Percentiles rank a stretch among this genome's conserved stretches.
phyloP scores from a whole-genome alignment of 2,888 invertebrate species.

The Pachydiplax longipennis region DNA sequence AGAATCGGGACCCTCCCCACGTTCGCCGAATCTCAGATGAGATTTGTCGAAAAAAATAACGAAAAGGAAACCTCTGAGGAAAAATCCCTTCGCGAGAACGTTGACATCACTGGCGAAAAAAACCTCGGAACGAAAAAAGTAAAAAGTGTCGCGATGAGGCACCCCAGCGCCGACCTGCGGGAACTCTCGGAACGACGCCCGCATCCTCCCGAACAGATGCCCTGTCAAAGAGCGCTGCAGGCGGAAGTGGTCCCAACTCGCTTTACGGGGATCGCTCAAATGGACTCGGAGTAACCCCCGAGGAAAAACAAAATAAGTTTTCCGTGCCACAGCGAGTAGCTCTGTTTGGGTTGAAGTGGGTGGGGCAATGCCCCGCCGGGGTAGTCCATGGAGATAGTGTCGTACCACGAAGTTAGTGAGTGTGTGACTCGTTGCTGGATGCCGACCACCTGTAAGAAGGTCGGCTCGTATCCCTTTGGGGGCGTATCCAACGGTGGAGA shows the following conservation, averaged over 20 bases:
- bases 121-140: background rate
- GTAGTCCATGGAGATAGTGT: slow-evolving; percentile 2
- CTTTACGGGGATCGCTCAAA: background rate
- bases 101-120: background rate
- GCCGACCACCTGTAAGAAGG: slow-evolving; percentile 44
- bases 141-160: background rate
- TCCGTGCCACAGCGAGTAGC: slow-evolving; percentile 3
- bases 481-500: background rate
- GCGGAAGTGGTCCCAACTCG: slow-evolving; percentile 18
- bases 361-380: background rate
- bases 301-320: slow-evolving; percentile 38
- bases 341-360: slow-evolving; percentile 16
- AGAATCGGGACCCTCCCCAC: background rate
- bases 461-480: slow-evolving; percentile 15
- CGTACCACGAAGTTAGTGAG: background rate
- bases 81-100: background rate
- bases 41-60: background rate
- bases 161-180: slow-evolving; percentile 1
- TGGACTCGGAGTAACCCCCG: slow-evolving; percentile 18
- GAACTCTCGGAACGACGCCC: background rate
- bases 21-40: background rate
- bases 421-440: background rate
- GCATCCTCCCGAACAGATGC: background rate
- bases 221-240: slow-evolving; percentile 17
- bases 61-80: background rate